Percentiles rank a stretch among this genome's conserved stretches.
Conservation (phyloP, 2,888 invertebrate genomes). For the Entomobrya multifasciata region DNA sequence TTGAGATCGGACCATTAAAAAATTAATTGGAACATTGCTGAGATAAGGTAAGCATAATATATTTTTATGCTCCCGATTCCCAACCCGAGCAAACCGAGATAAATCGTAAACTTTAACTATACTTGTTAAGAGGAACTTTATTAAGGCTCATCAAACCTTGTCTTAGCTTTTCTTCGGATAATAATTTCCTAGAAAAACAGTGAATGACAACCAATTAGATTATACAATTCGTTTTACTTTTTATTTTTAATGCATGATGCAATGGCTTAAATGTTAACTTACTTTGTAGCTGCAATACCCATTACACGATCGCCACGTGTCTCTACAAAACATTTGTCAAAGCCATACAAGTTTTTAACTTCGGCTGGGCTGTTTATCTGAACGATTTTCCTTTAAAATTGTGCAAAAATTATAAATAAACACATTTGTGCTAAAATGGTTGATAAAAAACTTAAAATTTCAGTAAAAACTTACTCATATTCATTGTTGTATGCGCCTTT, state of each 20-base stretch:
- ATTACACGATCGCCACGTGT: conserved; percentile 53
- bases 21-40: no score
- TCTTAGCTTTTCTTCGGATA: conserved; percentile 62
- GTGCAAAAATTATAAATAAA: neutral
- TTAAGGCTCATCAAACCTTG: conserved; percentile 15
- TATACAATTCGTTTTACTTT: no score
- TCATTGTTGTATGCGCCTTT: neutral
- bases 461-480: conserved; percentile 42
- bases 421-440: no score
- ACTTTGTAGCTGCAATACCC: conserved; percentile 65
- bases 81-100: no score
- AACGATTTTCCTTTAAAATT: conserved; percentile 34
- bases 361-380: conserved; percentile 53
- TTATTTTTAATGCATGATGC: no score
- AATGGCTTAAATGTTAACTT: neutral
- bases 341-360: conserved; percentile 42
- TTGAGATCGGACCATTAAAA: no score
- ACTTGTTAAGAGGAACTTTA: conserved; percentile 35
- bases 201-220: conserved; percentile 4
- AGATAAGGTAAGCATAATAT: no score
- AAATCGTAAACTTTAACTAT: no score
- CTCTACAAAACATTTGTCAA: conserved; percentile 62
- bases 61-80: no score
- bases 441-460: no score
- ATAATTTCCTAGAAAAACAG: conserved; percentile 69